phyloP scores from a whole-genome alignment of 1,140 invertebrate genomes.

The Vollenhovia emeryi region DNA sequence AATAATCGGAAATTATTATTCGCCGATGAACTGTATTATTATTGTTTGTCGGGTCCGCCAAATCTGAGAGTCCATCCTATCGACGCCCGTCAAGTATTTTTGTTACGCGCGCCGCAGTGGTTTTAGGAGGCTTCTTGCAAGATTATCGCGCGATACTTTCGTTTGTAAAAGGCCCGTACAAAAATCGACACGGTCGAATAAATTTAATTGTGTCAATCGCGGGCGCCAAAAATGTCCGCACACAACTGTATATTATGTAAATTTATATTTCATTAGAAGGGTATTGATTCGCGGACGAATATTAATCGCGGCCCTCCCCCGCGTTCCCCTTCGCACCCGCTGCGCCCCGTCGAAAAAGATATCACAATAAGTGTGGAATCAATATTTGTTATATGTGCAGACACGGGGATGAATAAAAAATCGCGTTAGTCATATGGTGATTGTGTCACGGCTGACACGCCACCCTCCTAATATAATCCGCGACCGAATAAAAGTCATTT shows the following conservation, averaged over 20 bases:
- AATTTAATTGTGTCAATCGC: slow-evolving; percentile 49
- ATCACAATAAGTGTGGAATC: slow-evolving; percentile 50
- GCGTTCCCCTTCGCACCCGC: background rate
- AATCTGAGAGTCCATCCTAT: too few species aligned
- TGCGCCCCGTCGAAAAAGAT: slow-evolving; percentile 19
- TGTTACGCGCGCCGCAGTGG: too few species aligned
- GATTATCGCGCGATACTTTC: slow-evolving; percentile 17
- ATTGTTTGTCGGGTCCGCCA: too few species aligned
- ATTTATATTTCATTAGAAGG: slow-evolving; percentile 57
- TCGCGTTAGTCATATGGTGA: slow-evolving; percentile 37
- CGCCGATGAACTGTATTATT: too few species aligned
- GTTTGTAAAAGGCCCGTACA: background rate
- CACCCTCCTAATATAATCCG: slow-evolving; percentile 52
- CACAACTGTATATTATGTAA: slow-evolving; percentile 39
- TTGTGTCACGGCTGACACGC: slow-evolving; percentile 37
- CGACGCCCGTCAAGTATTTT: too few species aligned
- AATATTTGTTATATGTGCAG: slow-evolving; percentile 51
- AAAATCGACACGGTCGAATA: slow-evolving; percentile 3
- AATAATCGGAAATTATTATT: too few species aligned
- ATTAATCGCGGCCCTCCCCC: slow-evolving; percentile 12
- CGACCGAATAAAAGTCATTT: slow-evolving; percentile 55
- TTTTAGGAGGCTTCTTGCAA: background rate
- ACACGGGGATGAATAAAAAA: slow-evolving; percentile 48
- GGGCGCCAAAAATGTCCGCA: slow-evolving; percentile 34
- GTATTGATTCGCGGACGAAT: slow-evolving; percentile 48